phyloP scores from a whole-genome alignment of 2,888 invertebrate species.

The Leucozona laternaria region DNA sequence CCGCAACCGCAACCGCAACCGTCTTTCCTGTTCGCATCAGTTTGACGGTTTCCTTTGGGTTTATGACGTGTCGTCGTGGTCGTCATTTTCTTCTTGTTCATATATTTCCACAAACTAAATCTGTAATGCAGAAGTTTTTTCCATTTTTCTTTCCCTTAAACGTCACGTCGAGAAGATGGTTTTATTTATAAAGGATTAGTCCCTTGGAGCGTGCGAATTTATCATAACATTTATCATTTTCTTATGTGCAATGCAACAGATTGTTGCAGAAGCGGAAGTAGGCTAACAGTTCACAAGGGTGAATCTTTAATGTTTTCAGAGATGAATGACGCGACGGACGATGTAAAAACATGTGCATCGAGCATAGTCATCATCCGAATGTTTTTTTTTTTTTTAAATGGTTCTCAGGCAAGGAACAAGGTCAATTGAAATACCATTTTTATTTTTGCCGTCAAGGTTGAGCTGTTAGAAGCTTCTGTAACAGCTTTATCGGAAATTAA shows the following conservation, averaged over 20 bases:
- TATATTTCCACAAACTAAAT: constrained; percentile 5
- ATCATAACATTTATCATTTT: constrained; percentile 50
- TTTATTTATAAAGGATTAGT: constrained; percentile 55
- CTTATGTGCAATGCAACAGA: constrained; percentile 43
- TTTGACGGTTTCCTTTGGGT: constrained; percentile 49
- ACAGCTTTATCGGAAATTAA: background rate
- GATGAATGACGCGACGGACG: background rate
- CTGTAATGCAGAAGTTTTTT: constrained; percentile 36
- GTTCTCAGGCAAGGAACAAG: constrained; percentile 3
- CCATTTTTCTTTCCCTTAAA: background rate
- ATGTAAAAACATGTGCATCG: constrained; percentile 30
- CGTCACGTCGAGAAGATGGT: background rate
- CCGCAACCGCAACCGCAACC: no score
- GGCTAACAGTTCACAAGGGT: constrained; percentile 59
- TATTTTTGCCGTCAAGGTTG: background rate
- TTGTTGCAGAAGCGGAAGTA: constrained; percentile 69
- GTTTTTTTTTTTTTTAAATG: background rate
- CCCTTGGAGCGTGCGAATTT: constrained; percentile 64
- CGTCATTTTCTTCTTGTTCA: constrained; percentile 4
- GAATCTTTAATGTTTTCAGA: background rate
- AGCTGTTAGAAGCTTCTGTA: background rate
- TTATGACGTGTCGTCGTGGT: constrained; percentile 1
- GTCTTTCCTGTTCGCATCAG: constrained; percentile 12
- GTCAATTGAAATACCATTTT: background rate
- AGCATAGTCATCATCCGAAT: constrained; percentile 1